These are phyloP conservation scores for Florisuga fusca DNA, from an alignment of 2,797 vertebrate genomes.

Conservation along the genomic window DNA sequence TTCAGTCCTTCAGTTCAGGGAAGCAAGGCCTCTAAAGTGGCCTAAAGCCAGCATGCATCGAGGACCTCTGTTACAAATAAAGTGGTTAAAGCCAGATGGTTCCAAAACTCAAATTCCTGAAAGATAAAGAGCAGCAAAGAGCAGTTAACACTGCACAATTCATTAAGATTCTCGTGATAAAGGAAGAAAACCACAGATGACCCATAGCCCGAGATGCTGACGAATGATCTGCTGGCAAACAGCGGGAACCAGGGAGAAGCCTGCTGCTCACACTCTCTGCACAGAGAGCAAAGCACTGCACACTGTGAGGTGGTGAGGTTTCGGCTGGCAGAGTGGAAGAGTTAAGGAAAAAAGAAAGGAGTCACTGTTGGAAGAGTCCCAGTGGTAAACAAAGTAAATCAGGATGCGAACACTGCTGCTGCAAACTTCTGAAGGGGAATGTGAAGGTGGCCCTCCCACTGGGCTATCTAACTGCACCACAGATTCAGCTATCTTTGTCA, in stretches of 20 bases:
- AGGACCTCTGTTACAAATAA: background rate
- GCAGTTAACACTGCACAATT: background rate
- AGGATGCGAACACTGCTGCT: background rate
- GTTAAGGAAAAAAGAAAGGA: conserved; percentile 10
- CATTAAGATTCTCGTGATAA: conserved; percentile 3
- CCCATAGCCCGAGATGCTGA: background rate
- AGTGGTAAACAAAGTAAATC: conserved; percentile 52
- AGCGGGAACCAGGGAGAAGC: background rate
- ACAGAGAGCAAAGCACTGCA: background rate
- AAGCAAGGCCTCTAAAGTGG: background rate
- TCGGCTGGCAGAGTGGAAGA: background rate
- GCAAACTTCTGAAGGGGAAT: conserved; percentile 54
- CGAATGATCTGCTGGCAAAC: background rate
- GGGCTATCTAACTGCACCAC: background rate
- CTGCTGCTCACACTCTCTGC: conserved; percentile 17
- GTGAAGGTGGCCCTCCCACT: conserved; percentile 58
- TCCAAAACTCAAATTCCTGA: conserved; percentile 8
- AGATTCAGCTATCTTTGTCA: background rate
- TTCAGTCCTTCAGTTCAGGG: background rate
- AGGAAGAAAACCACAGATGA: conserved; percentile 5
- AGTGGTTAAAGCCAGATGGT: conserved; percentile 14
- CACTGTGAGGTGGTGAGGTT: background rate
- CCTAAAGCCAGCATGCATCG: background rate
- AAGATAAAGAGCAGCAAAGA: conserved; percentile 11
- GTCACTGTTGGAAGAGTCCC: conserved; percentile 35